phyloP scores from a whole-genome alignment of 2,888 invertebrate genomes.

The Callinectes sapidus region DNA sequence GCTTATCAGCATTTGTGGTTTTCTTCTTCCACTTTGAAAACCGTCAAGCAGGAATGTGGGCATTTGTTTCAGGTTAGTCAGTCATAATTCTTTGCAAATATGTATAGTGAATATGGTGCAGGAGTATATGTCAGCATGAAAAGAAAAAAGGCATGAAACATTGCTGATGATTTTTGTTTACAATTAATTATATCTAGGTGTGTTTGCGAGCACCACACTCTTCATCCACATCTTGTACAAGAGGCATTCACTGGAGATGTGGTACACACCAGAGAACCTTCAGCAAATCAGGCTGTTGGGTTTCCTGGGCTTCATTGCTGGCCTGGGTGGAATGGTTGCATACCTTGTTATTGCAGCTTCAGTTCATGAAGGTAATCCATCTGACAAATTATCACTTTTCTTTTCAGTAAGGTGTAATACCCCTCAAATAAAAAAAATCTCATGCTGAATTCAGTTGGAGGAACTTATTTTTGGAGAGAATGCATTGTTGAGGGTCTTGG shows the following conservation, averaged over 20 bases:
- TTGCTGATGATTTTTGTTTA: background rate
- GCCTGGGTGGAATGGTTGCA: conserved; percentile 30
- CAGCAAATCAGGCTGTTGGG: conserved; percentile 60
- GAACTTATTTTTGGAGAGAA: background rate
- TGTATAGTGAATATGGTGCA: too few species aligned
- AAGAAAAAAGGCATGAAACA: background rate
- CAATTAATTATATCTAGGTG: conserved; percentile 42
- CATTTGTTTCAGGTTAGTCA: conserved; percentile 61
- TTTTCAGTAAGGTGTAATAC: background rate
- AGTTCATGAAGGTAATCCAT: conserved; percentile 46
- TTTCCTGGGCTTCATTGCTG: conserved; percentile 49
- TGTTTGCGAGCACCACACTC: conserved; percentile 57
- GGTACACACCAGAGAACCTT: conserved; percentile 64
- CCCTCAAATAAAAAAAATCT: background rate
- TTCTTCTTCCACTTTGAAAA: conserved; percentile 66
- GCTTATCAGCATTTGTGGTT: conserved; percentile 57
- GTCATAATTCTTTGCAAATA: background rate
- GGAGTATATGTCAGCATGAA: background rate
- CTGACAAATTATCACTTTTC: background rate
- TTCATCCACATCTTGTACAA: conserved; percentile 65
- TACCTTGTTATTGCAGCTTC: conserved; percentile 54
- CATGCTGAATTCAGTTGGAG: background rate
- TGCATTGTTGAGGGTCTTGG: background rate
- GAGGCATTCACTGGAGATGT: conserved; percentile 57
- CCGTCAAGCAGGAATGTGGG: conserved; percentile 66